These are phyloP conservation scores for Tridacna crocea DNA, from an alignment of 2,888 invertebrate genomes.

Conservation along the genomic window DNA sequence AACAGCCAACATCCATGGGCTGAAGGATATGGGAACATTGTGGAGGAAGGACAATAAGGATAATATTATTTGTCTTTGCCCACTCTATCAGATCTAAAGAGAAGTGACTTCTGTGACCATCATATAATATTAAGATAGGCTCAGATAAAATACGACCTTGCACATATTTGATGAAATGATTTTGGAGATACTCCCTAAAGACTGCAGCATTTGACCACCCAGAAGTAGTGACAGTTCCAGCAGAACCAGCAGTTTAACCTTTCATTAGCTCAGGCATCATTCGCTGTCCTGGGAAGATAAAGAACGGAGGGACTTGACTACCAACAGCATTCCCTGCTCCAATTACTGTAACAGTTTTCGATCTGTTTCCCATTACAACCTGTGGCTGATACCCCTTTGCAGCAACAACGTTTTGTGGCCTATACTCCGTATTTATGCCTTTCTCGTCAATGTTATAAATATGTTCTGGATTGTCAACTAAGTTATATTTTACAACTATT, in stretches of 20 bases:
- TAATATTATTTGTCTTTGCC: conserved; percentile 26
- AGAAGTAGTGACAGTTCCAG: conserved; percentile 22
- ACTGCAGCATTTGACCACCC: conserved; percentile 37
- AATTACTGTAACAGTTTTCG: conserved; percentile 38
- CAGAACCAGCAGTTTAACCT: conserved; percentile 19
- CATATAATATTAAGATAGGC: conserved; percentile 24
- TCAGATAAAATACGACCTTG: background rate
- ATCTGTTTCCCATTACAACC: conserved; percentile 28
- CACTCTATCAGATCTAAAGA: conserved; percentile 43
- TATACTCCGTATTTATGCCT: conserved; percentile 38
- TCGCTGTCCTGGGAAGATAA: conserved; percentile 37
- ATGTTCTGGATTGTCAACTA: conserved; percentile 27
- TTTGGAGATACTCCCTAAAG: conserved; percentile 32
- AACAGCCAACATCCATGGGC: conserved; percentile 41
- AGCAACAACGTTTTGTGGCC: conserved; percentile 27
- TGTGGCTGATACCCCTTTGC: conserved; percentile 21
- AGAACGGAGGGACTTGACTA: conserved; percentile 23
- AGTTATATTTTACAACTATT: conserved; percentile 29
- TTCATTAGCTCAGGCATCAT: conserved; percentile 25
- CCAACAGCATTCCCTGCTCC: conserved; percentile 42
- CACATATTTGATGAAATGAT: conserved; percentile 31
- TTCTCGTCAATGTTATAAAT: conserved; percentile 47
- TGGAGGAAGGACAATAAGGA: conserved; percentile 37
- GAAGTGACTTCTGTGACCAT: conserved; percentile 42
- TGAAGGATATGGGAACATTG: conserved; percentile 35